Percentiles rank a stretch among this genome's conserved stretches.
Conservation (phyloP, 1,140 invertebrate species). For the Belonocnema kinseyi region DNA sequence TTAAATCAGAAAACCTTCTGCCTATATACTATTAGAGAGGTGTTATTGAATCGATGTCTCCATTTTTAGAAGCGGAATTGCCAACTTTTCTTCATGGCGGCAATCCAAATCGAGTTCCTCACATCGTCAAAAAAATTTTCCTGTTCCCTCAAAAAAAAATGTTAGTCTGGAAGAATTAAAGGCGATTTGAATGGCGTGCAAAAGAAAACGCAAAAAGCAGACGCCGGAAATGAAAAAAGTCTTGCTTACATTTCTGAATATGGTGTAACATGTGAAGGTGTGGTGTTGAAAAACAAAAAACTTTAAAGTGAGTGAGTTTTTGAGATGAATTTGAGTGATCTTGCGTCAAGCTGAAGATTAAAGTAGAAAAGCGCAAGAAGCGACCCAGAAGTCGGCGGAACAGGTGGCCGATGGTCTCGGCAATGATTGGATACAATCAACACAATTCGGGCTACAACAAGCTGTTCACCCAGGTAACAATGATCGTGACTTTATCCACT, state of each 20-base stretch:
- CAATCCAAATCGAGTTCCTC: neutral
- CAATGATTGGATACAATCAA: slow-evolving; percentile 88
- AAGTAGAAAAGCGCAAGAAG: neutral
- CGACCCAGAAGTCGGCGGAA: slow-evolving; percentile 39
- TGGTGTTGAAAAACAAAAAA: neutral
- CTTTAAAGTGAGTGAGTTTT: neutral
- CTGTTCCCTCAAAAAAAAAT: slow-evolving; percentile 34
- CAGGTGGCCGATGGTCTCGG: slow-evolving; percentile 60
- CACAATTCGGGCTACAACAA: slow-evolving; percentile 91
- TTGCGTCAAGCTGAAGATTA: slow-evolving; percentile 10
- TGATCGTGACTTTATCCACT: too few species aligned
- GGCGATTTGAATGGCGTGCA: slow-evolving; percentile 71
- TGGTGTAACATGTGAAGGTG: neutral
- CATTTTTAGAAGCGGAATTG: too few species aligned
- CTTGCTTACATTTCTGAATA: neutral
- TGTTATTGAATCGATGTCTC: too few species aligned
- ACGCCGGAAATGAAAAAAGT: slow-evolving; percentile 23
- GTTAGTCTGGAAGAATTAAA: slow-evolving; percentile 40
- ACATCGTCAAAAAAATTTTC: neutral
- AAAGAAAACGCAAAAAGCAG: slow-evolving; percentile 71
- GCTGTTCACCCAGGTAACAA: slow-evolving; percentile 88
- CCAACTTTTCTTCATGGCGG: too few species aligned
- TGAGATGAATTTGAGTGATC: slow-evolving; percentile 12
- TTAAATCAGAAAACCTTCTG: too few species aligned
- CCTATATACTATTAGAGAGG: too few species aligned